A percentile compares a stretch with the other conserved stretches of the same genome.
Conservation (phyloP, 2,113 vertebrate genomes). For the Brachyhypopomus occidentalis region DNA sequence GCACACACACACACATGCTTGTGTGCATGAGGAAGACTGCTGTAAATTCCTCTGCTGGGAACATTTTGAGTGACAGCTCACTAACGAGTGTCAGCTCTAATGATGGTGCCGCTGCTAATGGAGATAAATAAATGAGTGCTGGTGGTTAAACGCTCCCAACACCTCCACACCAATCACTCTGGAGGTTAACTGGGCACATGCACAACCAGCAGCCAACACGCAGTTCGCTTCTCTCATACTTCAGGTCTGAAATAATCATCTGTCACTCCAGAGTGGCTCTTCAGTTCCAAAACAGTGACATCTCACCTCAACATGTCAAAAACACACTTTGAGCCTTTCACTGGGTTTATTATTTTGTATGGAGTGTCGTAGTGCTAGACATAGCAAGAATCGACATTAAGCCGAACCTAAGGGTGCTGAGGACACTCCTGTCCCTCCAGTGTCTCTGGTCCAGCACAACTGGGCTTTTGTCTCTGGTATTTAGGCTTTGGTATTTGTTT, state of each 20-base stretch:
- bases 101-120: constrained; percentile 42
- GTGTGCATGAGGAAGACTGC: constrained; percentile 4
- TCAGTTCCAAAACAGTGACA: too few relatives aligned
- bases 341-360: background rate
- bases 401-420: too few relatives aligned
- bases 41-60: constrained; percentile 26
- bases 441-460: too few relatives aligned
- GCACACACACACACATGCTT: constrained; percentile 18
- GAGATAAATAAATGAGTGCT: constrained; percentile 46
- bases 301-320: background rate
- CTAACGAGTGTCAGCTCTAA: constrained; percentile 45
- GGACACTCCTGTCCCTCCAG: background rate
- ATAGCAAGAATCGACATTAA: background rate
- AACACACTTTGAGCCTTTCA: background rate
- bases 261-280: too few relatives aligned
- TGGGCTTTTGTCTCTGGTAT: background rate
- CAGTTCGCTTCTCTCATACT: constrained; percentile 3
- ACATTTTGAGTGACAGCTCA: constrained; percentile 46
- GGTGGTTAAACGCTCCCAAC: constrained; percentile 29
- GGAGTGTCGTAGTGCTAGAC: background rate
- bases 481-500: too few relatives aligned
- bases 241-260: background rate
- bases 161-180: constrained; percentile 44
- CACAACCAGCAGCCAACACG: constrained; percentile 26
- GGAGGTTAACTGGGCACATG: constrained; percentile 35